Conservation (phyloP, 2,888 invertebrate genomes). For the Dynastes hyllus region DNA sequence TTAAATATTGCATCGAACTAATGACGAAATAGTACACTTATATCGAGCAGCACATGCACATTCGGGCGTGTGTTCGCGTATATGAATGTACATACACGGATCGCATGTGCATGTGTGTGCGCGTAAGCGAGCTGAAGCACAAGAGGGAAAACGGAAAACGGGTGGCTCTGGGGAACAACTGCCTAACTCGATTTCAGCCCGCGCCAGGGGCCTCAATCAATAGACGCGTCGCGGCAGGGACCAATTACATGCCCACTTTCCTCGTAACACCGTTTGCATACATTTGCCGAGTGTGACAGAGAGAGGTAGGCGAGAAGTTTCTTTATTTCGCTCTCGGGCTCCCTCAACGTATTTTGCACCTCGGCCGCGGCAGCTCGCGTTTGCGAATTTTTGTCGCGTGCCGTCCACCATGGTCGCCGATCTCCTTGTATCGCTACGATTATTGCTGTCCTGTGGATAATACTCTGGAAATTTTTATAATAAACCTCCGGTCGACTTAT, state of each 20-base stretch:
- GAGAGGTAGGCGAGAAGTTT: constrained; percentile 49
- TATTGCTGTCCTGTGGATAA: constrained; percentile 10
- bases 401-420: constrained; percentile 54
- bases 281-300: constrained; percentile 64
- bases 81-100: background rate
- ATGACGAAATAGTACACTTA: constrained; percentile 1
- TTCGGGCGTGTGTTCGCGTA: background rate
- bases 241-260: constrained; percentile 74
- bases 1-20: constrained; percentile 9
- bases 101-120: constrained; percentile 2
- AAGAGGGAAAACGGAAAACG: constrained; percentile 47
- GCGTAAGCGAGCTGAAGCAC: constrained; percentile 45
- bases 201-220: constrained; percentile 71
- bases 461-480: constrained; percentile 40
- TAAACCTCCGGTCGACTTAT: background rate
- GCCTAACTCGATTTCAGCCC: constrained; percentile 71
- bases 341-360: constrained; percentile 44
- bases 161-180: constrained; percentile 65
- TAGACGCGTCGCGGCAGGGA: constrained; percentile 71
- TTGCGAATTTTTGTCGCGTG: constrained; percentile 52
- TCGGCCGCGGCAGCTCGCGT: constrained; percentile 43
- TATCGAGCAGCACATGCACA: background rate
- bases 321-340: constrained; percentile 49
- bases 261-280: constrained; percentile 73
- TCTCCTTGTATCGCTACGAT: constrained; percentile 41